Base-by-base conservation (phyloP, 2,113 vertebrate genomes). In the Dipodomys spectabilis region DNA sequence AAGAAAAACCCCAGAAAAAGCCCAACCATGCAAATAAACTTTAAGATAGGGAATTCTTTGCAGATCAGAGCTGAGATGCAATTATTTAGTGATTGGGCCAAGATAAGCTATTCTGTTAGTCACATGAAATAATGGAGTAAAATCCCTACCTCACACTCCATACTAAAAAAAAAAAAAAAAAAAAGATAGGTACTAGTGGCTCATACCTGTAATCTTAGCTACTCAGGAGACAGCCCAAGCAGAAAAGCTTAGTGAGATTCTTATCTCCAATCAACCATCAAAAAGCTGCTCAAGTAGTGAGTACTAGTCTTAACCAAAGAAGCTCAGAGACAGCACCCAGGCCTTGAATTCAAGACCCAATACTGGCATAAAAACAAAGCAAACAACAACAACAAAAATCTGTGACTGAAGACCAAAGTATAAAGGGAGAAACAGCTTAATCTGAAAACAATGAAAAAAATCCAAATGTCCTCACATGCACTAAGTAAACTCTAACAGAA, bases 111-210 rank as follows among this genome's bases (percentile, higher is more conserved):
- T 83, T 73, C 13, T 65, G 78, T 80, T 75, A 75, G 30, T 75
- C 7, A 27, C 11, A 32, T n/a, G 6, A 80, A 86, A 67, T 25
- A 91, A 72, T 22, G 5, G 67, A 77, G 12, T 57, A 2, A n/a
- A 74, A 94, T 75, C 68, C 39, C 39, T 86, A 74, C 32, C 44
- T 93, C 71, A 94, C 35, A 83, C 28, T 18, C 44, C 68, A 75
- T 20, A 35, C 30, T 82, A 81, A 73, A 30, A n/a, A 30, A 72
- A n/a, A 39, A 35, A 39, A 39, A 39, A 39, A 39, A 39, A 39
- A 39, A 39, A 39, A 39, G 39, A 39, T 39, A 39, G 39, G 13
- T 57, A 57, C 53, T 13, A 13, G 53, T 57, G 53, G 53, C 53
- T 57, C 53, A 57, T 16, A 57, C 53, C 53, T 57, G 15, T 57